Evolutionary conservation across 2,888 invertebrate genomes (phyloP).

Genomic region (Eupelmus urozonus): DNA sequence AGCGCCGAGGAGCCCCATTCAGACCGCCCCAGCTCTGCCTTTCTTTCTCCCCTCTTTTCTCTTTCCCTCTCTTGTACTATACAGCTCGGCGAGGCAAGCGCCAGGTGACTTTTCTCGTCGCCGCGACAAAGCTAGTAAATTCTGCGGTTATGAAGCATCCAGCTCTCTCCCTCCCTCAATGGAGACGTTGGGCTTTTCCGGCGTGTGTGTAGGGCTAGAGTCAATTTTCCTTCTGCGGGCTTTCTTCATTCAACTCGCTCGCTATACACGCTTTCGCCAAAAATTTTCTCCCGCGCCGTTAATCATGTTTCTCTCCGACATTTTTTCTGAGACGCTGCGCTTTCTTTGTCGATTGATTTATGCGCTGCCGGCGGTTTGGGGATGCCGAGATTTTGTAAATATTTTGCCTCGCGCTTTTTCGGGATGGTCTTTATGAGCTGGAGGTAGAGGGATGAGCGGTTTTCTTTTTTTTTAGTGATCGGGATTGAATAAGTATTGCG

Average conservation of each 20-base stretch:
- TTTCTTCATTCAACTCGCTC: conserved; percentile 26
- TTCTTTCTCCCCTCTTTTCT: neutral
- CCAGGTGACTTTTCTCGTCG: conserved; percentile 27
- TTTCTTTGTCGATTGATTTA: too few species aligned
- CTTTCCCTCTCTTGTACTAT: conserved; percentile 9
- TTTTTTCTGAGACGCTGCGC: too few species aligned
- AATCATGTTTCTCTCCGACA: too few species aligned
- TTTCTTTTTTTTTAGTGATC: too few species aligned
- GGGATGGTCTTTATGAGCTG: too few species aligned
- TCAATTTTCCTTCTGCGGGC: neutral
- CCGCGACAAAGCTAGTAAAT: conserved; percentile 59
- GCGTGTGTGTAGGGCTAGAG: neutral
- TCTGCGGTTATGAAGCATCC: conserved; percentile 51
- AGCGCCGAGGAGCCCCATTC: conserved; percentile 1
- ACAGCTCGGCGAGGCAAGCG: neutral
- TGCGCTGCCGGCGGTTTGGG: too few species aligned
- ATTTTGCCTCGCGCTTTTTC: too few species aligned
- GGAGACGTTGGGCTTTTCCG: conserved; percentile 29
- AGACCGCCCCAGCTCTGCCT: conserved; percentile 1
- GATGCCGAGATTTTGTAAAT: too few species aligned
- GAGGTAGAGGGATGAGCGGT: too few species aligned
- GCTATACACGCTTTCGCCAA: conserved; percentile 20
- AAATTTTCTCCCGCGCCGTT: too few species aligned
- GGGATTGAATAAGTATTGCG: too few species aligned
- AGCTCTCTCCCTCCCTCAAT: conserved; percentile 32